Evolutionary conservation across 2,888 invertebrate genomes (phyloP).

Genomic region (Drosophila melanosoma): DNA sequence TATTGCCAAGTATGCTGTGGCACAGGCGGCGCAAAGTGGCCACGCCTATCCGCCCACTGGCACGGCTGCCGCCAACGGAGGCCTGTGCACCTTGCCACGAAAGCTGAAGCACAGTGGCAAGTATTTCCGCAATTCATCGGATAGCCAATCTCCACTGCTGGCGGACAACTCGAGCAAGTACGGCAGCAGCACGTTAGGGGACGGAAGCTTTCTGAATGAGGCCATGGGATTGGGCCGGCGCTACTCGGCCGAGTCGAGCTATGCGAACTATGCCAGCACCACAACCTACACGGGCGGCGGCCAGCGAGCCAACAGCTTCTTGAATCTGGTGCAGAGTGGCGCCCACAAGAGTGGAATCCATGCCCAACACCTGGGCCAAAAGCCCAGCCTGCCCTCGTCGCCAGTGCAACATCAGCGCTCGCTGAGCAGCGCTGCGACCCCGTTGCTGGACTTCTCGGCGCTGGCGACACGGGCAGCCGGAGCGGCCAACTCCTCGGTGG

Average conservation of each 20-base stretch:
- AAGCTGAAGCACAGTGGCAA: conserved; percentile 83
- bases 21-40: conserved; percentile 65
- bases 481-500: conserved; percentile 85
- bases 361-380: conserved; percentile 79
- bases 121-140: conserved; percentile 86
- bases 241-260: conserved; percentile 86
- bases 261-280: conserved; percentile 81
- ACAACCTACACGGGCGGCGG: conserved; percentile 81
- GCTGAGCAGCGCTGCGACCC: conserved; percentile 84
- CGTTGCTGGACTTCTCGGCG: conserved; percentile 81
- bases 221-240: conserved; percentile 85
- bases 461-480: conserved; percentile 78
- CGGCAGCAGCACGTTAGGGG: conserved; percentile 89
- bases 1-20: conserved; percentile 84
- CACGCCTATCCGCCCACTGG: conserved; percentile 35
- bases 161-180: conserved; percentile 88
- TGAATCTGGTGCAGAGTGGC: conserved; percentile 87
- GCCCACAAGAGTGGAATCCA: conserved; percentile 69
- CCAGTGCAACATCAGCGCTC: conserved; percentile 86
- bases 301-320: conserved; percentile 89
- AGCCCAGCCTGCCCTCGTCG: conserved; percentile 89
- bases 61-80: conserved; percentile 58
- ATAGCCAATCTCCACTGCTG: conserved; percentile 91
- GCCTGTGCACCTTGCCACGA: conserved; percentile 89
- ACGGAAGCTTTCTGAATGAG: conserved; percentile 87